These are phyloP conservation scores for Pteromalus puparum DNA, from an alignment of 1,140 invertebrate genomes.

Conservation along the genomic window DNA sequence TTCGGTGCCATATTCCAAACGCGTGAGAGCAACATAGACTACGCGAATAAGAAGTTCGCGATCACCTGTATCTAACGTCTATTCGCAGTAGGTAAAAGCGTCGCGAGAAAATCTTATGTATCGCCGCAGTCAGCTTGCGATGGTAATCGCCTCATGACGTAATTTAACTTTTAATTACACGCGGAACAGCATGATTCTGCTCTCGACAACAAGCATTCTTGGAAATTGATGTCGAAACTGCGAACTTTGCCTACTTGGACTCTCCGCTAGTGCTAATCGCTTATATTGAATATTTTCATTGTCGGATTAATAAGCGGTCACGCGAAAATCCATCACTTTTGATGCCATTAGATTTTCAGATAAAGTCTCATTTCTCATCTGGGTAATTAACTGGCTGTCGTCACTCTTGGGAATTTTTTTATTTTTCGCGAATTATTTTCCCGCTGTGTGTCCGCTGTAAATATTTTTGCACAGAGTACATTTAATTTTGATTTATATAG, in stretches of 20 bases:
- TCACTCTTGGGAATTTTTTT: not conserved
- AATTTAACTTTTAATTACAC: conserved; percentile 44
- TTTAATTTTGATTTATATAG: too few species aligned
- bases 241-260: not conserved
- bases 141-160: conserved; percentile 36
- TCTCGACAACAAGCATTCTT: conserved; percentile 24
- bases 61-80: not conserved
- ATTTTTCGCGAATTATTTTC: not conserved
- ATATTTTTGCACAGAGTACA: not conserved
- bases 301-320: not conserved
- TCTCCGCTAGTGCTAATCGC: not conserved
- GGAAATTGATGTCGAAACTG: conserved; percentile 10
- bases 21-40: not conserved
- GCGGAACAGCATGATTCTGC: not conserved
- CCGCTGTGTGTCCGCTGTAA: not conserved
- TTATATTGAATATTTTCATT: conserved; percentile 10
- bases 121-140: not conserved
- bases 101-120: not conserved
- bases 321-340: conserved; percentile 8
- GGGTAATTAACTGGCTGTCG: not conserved
- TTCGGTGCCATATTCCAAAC: not conserved
- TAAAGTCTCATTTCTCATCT: not conserved
- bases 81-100: conserved; percentile 23
- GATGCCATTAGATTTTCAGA: not conserved
- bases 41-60: not conserved